Base-by-base conservation (phyloP, 2,888 invertebrate species). In the Pecten maximus region DNA sequence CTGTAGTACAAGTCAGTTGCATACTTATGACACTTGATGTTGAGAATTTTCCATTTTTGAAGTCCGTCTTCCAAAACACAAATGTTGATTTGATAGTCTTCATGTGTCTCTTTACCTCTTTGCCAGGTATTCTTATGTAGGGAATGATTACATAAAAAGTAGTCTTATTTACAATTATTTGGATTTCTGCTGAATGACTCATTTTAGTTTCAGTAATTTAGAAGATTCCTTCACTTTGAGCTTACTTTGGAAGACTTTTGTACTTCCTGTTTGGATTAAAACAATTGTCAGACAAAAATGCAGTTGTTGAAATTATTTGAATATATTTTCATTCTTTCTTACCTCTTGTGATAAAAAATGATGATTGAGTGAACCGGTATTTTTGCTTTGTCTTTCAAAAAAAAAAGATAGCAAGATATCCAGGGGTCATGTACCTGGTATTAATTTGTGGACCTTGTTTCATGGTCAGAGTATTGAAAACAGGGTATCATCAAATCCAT, bases 321-420 rank as follows among this genome's bases (percentile, higher is more conserved):
- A n/a, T 3, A 60, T 60, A 60, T 35, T 74, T 74, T 74, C 74
- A 74, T 74, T 74, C 74, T 74, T 74, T 74, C 12, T 74, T 74
- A 74, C 74, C 28, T 35, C 74, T 74, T 74, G 74, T 28, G 74
- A 74, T 74, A 74, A 35, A 74, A 74, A 74, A 28, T 74, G 74
- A 74, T 74, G 74, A 74, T 74, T 28, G 35, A 35, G 16, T 28
- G 74, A 74, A 35, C 12, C 74, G 28, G 74, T n/a, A n/a, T 12
- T 74, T 74, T 74, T 74, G 74, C 23, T 74, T 74, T 74, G 6
- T 35, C 74, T 35, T 74, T 74, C 12, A 19, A 54, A 19, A 23
- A 74, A 19, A 54, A 54, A 3, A n/a, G n/a, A n/a, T n/a, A n/a
- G n/a, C n/a, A n/a, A n/a, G n/a, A n/a, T n/a, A n/a, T n/a, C n/a